Conservation (phyloP, 2,888 invertebrate species). For the Electrophaes corylata region DNA sequence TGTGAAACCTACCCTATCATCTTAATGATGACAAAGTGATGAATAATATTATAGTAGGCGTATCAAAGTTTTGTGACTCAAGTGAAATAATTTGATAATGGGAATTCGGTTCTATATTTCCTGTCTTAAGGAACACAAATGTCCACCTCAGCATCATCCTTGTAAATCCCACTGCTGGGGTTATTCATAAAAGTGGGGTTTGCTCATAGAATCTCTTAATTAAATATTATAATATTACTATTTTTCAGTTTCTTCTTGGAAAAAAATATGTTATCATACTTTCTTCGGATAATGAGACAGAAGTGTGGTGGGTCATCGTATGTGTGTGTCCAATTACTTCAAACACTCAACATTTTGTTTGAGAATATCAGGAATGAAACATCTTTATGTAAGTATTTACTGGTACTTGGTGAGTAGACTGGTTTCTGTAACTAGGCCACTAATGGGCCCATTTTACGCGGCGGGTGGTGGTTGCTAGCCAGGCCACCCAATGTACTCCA, state of each 20-base stretch:
- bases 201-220: no score
- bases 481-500: no score
- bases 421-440: no score
- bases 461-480: no score
- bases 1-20: neutral
- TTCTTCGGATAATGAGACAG: conserved; percentile 98
- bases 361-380: conserved; percentile 99
- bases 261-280: conserved; percentile 99
- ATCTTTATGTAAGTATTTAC: conserved; percentile 94
- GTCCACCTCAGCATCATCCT: no score
- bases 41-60: neutral
- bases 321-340: conserved; percentile 98
- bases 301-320: conserved; percentile 96
- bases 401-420: neutral
- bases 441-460: no score
- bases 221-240: neutral
- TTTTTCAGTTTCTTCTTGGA: conserved; percentile 96
- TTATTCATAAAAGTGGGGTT: no score
- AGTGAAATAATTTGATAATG: no score
- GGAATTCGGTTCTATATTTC: no score
- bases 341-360: conserved; percentile 99
- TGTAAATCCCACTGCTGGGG: no score
- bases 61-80: neutral
- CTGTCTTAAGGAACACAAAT: no score
- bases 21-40: neutral